Percentiles rank a stretch among this genome's conserved stretches.
Evolutionary conservation across 2,888 invertebrate genomes (phyloP).

Genomic region (Tanypteryx hageni): DNA sequence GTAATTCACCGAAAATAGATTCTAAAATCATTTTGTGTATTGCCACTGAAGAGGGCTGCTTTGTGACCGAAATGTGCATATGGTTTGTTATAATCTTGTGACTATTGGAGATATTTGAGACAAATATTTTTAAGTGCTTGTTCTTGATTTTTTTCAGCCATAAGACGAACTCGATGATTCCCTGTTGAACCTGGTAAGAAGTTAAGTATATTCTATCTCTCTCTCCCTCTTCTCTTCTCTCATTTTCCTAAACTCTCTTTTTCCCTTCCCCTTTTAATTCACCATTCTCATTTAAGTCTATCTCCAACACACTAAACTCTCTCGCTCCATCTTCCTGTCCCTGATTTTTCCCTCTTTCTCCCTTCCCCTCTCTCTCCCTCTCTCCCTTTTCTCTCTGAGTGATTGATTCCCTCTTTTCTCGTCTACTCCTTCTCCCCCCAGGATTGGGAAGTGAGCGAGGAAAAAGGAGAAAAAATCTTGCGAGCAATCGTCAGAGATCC

Average conservation of each 20-base stretch:
- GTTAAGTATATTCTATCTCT: neutral
- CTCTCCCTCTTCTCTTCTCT: neutral
- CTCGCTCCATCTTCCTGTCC: neutral
- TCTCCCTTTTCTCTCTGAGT: neutral
- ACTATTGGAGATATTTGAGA: no score
- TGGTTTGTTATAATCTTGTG: no score
- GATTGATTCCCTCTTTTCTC: constrained; percentile 52
- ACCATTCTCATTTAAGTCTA: neutral
- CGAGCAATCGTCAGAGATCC: neutral
- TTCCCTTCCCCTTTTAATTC: neutral
- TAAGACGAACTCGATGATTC: neutral
- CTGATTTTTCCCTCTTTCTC: neutral
- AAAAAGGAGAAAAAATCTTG: neutral
- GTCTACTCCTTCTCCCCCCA: neutral
- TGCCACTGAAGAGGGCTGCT: no score
- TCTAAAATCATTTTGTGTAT: no score
- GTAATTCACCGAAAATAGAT: no score
- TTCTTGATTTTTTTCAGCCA: no score
- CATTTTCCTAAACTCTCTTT: neutral
- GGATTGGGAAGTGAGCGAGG: neutral
- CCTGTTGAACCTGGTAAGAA: no score
- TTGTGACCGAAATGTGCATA: no score
- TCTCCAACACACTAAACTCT: neutral
- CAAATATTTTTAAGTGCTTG: no score
- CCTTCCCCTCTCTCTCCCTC: neutral